Conservation (phyloP, 2,113 vertebrate species). For the Hippocampus mohnikei region DNA sequence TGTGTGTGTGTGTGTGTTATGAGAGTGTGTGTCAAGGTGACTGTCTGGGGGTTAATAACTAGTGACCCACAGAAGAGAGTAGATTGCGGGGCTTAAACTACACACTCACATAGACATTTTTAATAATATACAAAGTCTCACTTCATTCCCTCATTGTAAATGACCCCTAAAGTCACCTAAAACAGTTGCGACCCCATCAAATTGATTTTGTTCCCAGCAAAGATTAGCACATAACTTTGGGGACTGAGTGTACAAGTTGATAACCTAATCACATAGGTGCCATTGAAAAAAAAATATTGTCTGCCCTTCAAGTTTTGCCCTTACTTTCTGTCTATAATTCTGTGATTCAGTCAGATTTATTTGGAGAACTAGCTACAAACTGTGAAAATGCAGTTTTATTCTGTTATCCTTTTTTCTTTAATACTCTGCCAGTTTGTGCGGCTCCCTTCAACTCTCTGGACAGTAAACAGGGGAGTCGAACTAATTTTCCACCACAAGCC, state of each 20-base stretch:
- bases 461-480: background rate
- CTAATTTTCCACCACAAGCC: background rate
- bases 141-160: slow-evolving; percentile 15
- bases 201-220: slow-evolving; percentile 28
- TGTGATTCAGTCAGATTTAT: background rate
- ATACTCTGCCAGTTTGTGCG: background rate
- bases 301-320: slow-evolving; percentile 1
- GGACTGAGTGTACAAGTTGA: background rate
- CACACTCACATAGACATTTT: slow-evolving; percentile 7
- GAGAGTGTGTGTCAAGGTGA: slow-evolving; percentile 53
- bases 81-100: slow-evolving; percentile 33
- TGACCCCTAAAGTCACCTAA: slow-evolving; percentile 19
- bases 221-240: slow-evolving; percentile 17
- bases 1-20: slow-evolving; percentile 18
- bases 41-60: slow-evolving; percentile 67
- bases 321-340: background rate
- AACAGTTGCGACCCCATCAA: background rate
- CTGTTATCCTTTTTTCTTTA: background rate
- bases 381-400: background rate
- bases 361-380: background rate
- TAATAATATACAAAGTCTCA: background rate
- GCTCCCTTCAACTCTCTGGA: background rate
- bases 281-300: slow-evolving; percentile 8
- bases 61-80: slow-evolving; percentile 52
- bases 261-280: background rate